Evolutionary conservation across 2,797 vertebrate genomes (phyloP).

Genomic region (Champsocephalus gunnari): DNA sequence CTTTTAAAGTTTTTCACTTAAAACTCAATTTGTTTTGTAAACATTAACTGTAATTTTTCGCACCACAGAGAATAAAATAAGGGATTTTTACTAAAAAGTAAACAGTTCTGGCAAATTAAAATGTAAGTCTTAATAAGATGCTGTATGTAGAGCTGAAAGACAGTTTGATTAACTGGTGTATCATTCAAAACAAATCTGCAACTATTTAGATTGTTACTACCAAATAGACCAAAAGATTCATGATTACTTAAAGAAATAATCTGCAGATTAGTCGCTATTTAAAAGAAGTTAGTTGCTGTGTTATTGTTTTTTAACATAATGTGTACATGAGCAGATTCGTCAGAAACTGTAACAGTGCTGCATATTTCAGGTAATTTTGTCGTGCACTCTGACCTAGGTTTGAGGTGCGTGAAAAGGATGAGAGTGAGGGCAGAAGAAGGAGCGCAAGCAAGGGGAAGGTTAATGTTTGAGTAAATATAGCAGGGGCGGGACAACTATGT

Average conservation of each 20-base stretch:
- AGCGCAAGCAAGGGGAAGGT: constrained; percentile 61
- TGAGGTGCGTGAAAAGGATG: constrained; percentile 41
- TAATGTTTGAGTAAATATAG: constrained; percentile 67
- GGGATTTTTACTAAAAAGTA: constrained; percentile 3
- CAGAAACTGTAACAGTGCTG: constrained; percentile 10
- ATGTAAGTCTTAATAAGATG: background rate
- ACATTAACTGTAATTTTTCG: constrained; percentile 47
- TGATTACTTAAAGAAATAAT: constrained; percentile 1
- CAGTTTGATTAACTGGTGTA: background rate
- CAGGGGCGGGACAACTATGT: constrained; percentile 50
- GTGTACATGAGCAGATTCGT: constrained; percentile 18
- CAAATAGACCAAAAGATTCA: background rate
- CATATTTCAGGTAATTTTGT: constrained; percentile 5
- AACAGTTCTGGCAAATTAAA: background rate
- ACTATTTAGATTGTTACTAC: background rate
- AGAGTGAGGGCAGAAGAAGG: constrained; percentile 17
- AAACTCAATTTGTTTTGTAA: constrained; percentile 27
- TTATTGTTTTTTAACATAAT: background rate
- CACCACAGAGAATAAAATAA: constrained; percentile 14
- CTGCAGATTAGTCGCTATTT: background rate
- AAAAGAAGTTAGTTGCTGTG: background rate
- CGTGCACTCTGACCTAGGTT: constrained; percentile 65
- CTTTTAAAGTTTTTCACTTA: constrained; percentile 18
- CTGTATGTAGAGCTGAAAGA: background rate
- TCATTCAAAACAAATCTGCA: background rate